Evolutionary conservation across 2,888 invertebrate genomes (phyloP), one percentile per base, ranked within the genome.

Genomic region (Hanleya hanleyi): DNA sequence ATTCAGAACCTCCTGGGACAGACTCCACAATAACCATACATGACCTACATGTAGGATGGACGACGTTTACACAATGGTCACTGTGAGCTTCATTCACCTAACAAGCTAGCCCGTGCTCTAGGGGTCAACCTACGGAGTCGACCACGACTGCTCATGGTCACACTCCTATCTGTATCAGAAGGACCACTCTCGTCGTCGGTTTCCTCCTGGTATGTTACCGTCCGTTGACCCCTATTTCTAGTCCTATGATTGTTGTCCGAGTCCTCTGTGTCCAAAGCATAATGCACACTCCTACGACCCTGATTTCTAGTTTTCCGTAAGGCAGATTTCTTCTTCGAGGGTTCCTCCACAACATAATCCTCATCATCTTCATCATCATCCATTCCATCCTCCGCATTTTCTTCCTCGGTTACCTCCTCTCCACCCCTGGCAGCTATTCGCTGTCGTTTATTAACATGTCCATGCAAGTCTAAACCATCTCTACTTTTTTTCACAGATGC

Each of bases 121-220:
- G 87, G 83, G 35, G 96, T 96, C 83, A 96, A 93, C 90, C 94
- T 95, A 69, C 97, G 93, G 71, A 97, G 93, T 51, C 97, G 93
- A 1, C 97, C 97, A 69, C 97, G 93, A 83, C 96, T 96, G 88
- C 95, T 95, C 38, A 94, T 93, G 82, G 78, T 80, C 7, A 74
- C 37, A 37, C 75, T 78, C 41, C 76, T 69, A 26, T 77, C 75
- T 7, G 70, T 74, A 36, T 83, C 81, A 26, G 77, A 74, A 57
- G 70, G 78, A 18, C 78, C 81, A 69, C 84, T 81, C 49, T 82
- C 82, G 22, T 81, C 78, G 62, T 77, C 80, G 47, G 78, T 78
- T 67, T 90, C 88, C 77, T 90, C 88, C 7, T 76, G 81, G 77
- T 91, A 91, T 22, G 79, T 83, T 12, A 91, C 90, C 2, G 89